These are phyloP conservation scores for Xiphophorus hellerii DNA, from an alignment of 2,113 vertebrate genomes.

Conservation along the genomic window DNA sequence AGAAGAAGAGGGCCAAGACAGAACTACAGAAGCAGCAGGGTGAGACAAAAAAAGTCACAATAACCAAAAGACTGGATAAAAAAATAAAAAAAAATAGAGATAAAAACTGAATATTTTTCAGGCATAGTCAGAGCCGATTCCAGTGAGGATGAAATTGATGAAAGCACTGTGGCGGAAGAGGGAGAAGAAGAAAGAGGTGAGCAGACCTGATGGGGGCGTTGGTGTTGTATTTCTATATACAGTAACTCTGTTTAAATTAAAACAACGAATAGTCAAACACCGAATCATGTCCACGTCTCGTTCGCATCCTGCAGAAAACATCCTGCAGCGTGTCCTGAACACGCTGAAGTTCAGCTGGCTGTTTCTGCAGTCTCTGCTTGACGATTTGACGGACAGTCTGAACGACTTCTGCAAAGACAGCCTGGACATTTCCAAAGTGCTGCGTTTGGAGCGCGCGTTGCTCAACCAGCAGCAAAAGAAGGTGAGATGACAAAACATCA, in stretches of 20 bases:
- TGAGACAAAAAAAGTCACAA: constrained; percentile 26
- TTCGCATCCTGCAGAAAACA: constrained; percentile 61
- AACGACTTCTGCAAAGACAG: constrained; percentile 74
- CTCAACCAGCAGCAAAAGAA: constrained; percentile 74
- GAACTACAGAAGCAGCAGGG: constrained; percentile 63
- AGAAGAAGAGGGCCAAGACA: constrained; percentile 55
- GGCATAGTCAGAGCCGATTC: constrained; percentile 66
- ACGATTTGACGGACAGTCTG: constrained; percentile 64
- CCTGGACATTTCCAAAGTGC: constrained; percentile 73
- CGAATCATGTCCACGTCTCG: not conserved
- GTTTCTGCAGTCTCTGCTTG: constrained; percentile 70
- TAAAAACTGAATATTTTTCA: constrained; percentile 29
- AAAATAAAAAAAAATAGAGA: not conserved
- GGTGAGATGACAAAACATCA: constrained; percentile 47
- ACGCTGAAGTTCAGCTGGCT: constrained; percentile 70
- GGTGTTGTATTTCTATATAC: not conserved
- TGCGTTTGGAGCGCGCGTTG: constrained; percentile 63
- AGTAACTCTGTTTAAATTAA: not conserved
- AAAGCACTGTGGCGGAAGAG: constrained; percentile 48
- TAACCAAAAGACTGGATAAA: not conserved
- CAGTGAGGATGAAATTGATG: constrained; percentile 70
- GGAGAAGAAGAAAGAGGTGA: constrained; percentile 60
- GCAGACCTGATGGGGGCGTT: not conserved
- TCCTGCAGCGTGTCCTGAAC: constrained; percentile 62
- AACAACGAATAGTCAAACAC: not conserved